Percentiles rank a stretch among this genome's conserved stretches.
phyloP scores from a whole-genome alignment of 2,113 vertebrate species.

The Peromyscus polionotus region DNA sequence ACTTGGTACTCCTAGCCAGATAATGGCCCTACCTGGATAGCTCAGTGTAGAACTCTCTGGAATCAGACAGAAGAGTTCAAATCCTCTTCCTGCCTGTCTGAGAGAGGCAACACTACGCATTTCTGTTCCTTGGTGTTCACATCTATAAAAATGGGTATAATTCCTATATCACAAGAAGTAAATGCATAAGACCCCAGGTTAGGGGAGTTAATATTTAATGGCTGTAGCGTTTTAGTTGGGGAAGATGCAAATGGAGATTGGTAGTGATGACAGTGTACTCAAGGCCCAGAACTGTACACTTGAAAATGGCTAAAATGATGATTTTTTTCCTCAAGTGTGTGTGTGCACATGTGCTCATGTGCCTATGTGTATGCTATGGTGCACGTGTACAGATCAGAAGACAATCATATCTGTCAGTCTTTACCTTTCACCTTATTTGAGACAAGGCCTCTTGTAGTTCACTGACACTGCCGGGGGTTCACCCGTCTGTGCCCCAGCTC shows the following conservation, averaged over 20 bases:
- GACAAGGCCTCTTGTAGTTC: background rate
- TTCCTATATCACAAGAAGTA: background rate
- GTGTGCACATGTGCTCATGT: background rate
- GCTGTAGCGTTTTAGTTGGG: background rate
- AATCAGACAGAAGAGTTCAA: background rate
- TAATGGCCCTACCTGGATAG: background rate
- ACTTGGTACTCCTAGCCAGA: background rate
- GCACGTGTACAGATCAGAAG: background rate
- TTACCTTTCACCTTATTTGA: background rate
- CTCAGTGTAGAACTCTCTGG: background rate
- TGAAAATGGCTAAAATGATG: slow-evolving; percentile 20
- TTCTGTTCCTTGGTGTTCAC: background rate
- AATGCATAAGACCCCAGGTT: background rate
- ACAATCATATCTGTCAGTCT: background rate
- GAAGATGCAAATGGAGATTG: background rate
- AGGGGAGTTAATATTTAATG: background rate
- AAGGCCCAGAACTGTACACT: background rate
- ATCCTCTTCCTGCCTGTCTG: slow-evolving; percentile 5
- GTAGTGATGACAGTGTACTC: background rate
- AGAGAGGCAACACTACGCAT: background rate
- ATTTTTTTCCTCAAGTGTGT: background rate
- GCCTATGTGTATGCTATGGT: background rate
- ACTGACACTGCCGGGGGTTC: background rate
- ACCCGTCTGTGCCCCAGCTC: background rate
- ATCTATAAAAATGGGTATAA: background rate